Conservation (phyloP, 2,113 vertebrate species). For the Coptodon rendalli region DNA sequence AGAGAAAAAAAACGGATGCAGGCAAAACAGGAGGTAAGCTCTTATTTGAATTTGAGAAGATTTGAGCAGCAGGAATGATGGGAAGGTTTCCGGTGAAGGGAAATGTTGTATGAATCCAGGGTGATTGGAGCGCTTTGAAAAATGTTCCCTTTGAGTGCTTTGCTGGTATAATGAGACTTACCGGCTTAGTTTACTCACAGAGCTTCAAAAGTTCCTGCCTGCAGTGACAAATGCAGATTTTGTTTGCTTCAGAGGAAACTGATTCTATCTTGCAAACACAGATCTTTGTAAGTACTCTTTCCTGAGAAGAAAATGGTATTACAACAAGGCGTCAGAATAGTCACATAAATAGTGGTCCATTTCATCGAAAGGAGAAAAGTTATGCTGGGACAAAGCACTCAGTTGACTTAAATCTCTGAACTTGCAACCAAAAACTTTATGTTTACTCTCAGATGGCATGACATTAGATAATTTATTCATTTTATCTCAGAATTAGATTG, state of each 20-base stretch:
- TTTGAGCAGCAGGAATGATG: background rate
- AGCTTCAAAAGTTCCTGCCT: background rate
- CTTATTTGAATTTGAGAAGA: constrained; percentile 43
- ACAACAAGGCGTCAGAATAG: background rate
- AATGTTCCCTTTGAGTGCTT: background rate
- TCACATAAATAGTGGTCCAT: background rate
- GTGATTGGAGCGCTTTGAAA: background rate
- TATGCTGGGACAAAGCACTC: background rate
- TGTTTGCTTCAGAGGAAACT: background rate
- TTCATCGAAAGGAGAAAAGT: background rate
- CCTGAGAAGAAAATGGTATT: background rate
- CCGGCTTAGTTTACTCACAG: background rate
- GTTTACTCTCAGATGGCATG: background rate
- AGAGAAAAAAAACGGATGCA: background rate
- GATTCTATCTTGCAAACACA: background rate
- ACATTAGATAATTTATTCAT: background rate
- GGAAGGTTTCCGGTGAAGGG: background rate
- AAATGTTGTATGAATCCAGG: background rate
- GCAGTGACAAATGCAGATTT: background rate
- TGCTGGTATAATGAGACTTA: background rate
- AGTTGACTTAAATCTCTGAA: background rate
- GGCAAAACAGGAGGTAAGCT: constrained; percentile 20
- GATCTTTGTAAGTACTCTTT: background rate
- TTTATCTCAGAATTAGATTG: background rate
- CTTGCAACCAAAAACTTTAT: background rate